phyloP scores from a whole-genome alignment of 2,797 vertebrate species.

The Urophycis tenuis region DNA sequence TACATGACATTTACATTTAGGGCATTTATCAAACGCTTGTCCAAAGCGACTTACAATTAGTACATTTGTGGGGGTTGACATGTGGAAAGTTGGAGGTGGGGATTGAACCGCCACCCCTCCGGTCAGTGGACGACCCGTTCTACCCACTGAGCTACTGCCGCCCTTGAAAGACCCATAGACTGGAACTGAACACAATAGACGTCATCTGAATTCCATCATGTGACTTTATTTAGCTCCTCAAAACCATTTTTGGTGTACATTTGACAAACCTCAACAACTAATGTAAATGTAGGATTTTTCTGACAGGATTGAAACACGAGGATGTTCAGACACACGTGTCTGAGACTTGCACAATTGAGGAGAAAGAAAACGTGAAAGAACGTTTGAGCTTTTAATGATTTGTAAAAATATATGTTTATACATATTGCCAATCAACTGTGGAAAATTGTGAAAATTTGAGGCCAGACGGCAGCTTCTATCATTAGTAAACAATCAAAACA shows the following conservation, averaged over 20 bases:
- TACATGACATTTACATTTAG: too few species aligned
- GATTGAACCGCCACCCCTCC: too few species aligned
- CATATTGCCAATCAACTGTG: slow-evolving; percentile 34
- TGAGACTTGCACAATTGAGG: slow-evolving; percentile 30
- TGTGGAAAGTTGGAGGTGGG: too few species aligned
- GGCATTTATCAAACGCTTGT: too few species aligned
- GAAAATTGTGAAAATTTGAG: slow-evolving; percentile 15
- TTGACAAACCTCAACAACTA: slow-evolving; percentile 38
- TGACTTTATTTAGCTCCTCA: slow-evolving; percentile 59
- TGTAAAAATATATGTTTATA: slow-evolving; percentile 29
- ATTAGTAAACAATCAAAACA: neutral
- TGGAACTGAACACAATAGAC: slow-evolving; percentile 2
- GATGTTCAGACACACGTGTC: slow-evolving; percentile 6
- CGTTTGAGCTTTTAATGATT: slow-evolving; percentile 31
- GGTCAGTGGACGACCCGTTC: too few species aligned
- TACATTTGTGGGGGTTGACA: too few species aligned
- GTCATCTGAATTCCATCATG: slow-evolving; percentile 18
- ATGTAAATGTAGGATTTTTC: neutral
- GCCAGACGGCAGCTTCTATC: neutral
- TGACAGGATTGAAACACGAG: slow-evolving; percentile 19
- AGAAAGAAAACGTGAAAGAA: slow-evolving; percentile 39
- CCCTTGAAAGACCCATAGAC: neutral
- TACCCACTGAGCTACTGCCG: too few species aligned
- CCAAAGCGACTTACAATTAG: too few species aligned
- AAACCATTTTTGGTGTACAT: slow-evolving; percentile 46